Evolutionary conservation across 2,888 invertebrate species (phyloP).

Genomic region (Altica lythri): DNA sequence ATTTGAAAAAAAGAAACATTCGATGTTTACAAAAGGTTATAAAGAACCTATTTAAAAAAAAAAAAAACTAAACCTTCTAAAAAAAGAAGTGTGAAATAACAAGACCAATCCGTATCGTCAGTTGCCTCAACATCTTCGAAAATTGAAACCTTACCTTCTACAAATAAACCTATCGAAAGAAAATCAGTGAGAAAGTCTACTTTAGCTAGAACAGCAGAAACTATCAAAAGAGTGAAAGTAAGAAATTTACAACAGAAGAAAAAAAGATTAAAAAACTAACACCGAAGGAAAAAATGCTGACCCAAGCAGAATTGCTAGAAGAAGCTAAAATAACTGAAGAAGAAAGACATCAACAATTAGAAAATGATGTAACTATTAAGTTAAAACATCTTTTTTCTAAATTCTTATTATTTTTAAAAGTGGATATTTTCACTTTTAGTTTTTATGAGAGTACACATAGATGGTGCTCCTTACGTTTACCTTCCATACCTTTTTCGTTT

Average conservation of each 20-base stretch:
- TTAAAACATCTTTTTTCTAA: too few relatives aligned
- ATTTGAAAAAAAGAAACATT: slow-evolving; percentile 68
- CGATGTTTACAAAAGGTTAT: slow-evolving; percentile 83
- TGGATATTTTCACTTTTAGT: too few relatives aligned
- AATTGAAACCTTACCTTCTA: slow-evolving; percentile 8
- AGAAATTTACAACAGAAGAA: slow-evolving; percentile 76
- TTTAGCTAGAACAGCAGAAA: slow-evolving; percentile 84
- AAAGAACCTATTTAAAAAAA: slow-evolving; percentile 66
- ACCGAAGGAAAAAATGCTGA: slow-evolving; percentile 77
- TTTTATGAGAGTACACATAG: too few relatives aligned
- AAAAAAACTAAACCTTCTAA: too few relatives aligned
- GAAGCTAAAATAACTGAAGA: slow-evolving; percentile 94
- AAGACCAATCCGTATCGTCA: slow-evolving; percentile 3
- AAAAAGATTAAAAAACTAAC: slow-evolving; percentile 65
- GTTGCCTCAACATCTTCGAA: slow-evolving; percentile 2
- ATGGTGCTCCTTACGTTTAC: too few relatives aligned
- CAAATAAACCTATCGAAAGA: slow-evolving; percentile 55
- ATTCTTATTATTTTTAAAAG: too few relatives aligned
- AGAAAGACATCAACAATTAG: slow-evolving; percentile 87
- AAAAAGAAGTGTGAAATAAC: slow-evolving; percentile 7
- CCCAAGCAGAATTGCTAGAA: slow-evolving; percentile 90
- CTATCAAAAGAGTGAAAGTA: slow-evolving; percentile 77
- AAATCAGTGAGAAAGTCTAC: slow-evolving; percentile 86
- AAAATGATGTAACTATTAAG: too few relatives aligned
- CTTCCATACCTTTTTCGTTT: too few relatives aligned